Evolutionary conservation across 53 echinoderm and acorn worm species (phyloP).

Genomic region (Holothuria leucospilota): DNA sequence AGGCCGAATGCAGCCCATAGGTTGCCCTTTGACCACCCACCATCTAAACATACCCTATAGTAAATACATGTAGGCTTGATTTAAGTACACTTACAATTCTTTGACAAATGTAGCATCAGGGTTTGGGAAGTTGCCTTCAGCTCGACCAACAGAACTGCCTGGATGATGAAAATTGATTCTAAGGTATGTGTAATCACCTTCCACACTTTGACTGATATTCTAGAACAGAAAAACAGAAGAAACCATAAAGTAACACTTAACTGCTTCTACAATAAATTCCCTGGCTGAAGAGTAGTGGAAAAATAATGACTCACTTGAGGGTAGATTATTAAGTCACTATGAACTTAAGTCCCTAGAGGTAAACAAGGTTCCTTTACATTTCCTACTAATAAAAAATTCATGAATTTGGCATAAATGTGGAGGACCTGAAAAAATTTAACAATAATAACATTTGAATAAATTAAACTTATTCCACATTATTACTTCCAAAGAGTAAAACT

Average conservation of each 20-base stretch:
- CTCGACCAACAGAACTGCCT: slow-evolving; percentile 83
- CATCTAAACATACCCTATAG: too few relatives aligned
- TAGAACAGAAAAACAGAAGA: slow-evolving; percentile 31
- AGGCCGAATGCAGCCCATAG: too few relatives aligned
- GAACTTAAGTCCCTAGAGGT: background rate
- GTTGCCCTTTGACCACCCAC: too few relatives aligned
- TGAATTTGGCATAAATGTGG: too few relatives aligned
- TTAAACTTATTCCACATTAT: too few relatives aligned
- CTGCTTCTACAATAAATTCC: background rate
- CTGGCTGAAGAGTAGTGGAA: background rate
- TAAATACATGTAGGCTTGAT: too few relatives aligned
- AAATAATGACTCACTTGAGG: too few relatives aligned
- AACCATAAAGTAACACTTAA: background rate
- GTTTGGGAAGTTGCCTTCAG: slow-evolving; percentile 84
- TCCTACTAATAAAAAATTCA: too few relatives aligned
- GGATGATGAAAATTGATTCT: slow-evolving; percentile 97
- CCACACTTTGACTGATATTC: slow-evolving; percentile 99
- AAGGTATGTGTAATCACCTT: slow-evolving; percentile 96
- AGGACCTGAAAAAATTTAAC: too few relatives aligned
- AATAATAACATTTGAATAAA: too few relatives aligned
- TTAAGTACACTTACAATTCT: slow-evolving; percentile 62
- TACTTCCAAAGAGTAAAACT: too few relatives aligned
- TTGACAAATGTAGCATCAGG: slow-evolving; percentile 93
- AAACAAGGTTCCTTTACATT: background rate
- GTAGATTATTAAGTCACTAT: background rate